Base-by-base conservation (phyloP, 1,140 invertebrate genomes). In the Catajapyx aquilonaris region DNA sequence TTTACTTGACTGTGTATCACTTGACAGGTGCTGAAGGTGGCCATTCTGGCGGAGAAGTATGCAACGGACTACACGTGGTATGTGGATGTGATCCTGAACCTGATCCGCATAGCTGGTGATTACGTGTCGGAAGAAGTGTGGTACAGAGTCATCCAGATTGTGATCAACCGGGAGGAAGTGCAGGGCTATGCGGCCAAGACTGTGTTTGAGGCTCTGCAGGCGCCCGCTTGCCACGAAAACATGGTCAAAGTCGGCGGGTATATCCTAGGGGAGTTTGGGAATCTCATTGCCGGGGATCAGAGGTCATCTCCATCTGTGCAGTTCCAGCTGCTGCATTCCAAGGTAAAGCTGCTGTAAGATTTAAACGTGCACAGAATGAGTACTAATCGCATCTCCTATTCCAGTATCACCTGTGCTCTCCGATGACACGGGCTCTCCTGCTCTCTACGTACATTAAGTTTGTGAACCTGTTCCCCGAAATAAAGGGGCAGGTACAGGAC, bases 181-280 rank as follows among this genome's bases (percentile, higher is more conserved):
- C 87, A 93, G 60, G 94, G 91, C 15, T 99, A 99, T 64, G 93
- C 95, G 32, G 93, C 95, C 5, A 99, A 99, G 66, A 98, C 94
- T 22, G 93, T 97, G 4, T 99, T 99, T 66, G 94, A 98, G 60
- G 85, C 93, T 42, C 59, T 98, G 33, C 90, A 96, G 68, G 90
- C 91, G 31, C 88, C 90, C 19, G 91, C 94, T 34, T 99, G 94
- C 55, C 95, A 99, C 61, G 95, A 99, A 65, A 99, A 99, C 58
- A 99, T 99, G 94, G 94, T 99, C 0, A 99, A 99, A 73, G 95
- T 99, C 31, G 94, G 94, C 36, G 95, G 93, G 19, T 99, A 99
- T 49, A 97, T 99, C 49, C 66, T 99, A 30, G 95, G 95, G 38
- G 95, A 99, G 64, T 99, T 99, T 66, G 95, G 95, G 20, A 99